phyloP scores from a whole-genome alignment of 2,888 invertebrate species.

The Allophyes oxyacanthae region DNA sequence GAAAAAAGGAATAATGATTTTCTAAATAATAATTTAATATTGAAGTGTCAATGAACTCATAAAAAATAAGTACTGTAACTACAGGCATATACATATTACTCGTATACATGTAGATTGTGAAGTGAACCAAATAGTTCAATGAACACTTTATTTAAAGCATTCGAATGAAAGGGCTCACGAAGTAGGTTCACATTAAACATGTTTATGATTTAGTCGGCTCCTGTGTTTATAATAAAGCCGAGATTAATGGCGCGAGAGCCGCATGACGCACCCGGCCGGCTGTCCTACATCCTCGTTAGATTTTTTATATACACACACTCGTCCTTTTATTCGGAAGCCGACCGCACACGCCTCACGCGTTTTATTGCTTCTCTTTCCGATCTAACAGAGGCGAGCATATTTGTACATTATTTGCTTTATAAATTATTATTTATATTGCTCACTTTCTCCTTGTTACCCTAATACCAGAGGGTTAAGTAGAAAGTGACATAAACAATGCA shows the following conservation, averaged over 20 bases:
- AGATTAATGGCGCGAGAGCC: conserved; percentile 79
- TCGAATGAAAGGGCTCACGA: conserved; percentile 63
- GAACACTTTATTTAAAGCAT: conserved; percentile 67
- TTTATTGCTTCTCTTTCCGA: conserved; percentile 78
- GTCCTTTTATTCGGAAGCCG: conserved; percentile 77
- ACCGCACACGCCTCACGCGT: conserved; percentile 74
- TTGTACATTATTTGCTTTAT: conserved; percentile 62
- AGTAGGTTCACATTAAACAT: conserved; percentile 71
- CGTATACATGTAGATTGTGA: no score
- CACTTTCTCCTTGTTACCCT: conserved; percentile 33
- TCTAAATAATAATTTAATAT: no score
- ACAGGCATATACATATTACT: conserved; percentile 20
- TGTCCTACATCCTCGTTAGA: conserved; percentile 77
- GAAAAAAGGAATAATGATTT: no score
- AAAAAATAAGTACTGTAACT: conserved; percentile 20
- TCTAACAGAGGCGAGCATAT: conserved; percentile 64
- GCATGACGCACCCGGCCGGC: conserved; percentile 63
- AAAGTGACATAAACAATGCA: conserved; percentile 28
- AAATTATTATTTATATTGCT: conserved; percentile 61
- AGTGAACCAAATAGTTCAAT: conserved; percentile 55
- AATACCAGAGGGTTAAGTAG: conserved; percentile 31
- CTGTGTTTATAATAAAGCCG: conserved; percentile 85
- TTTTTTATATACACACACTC: conserved; percentile 74
- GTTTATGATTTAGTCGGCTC: conserved; percentile 83
- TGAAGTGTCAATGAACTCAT: conserved; percentile 19